Evolutionary conservation across 2,113 vertebrate species (phyloP).

Genomic region (Mesoclemmys tuberculata): DNA sequence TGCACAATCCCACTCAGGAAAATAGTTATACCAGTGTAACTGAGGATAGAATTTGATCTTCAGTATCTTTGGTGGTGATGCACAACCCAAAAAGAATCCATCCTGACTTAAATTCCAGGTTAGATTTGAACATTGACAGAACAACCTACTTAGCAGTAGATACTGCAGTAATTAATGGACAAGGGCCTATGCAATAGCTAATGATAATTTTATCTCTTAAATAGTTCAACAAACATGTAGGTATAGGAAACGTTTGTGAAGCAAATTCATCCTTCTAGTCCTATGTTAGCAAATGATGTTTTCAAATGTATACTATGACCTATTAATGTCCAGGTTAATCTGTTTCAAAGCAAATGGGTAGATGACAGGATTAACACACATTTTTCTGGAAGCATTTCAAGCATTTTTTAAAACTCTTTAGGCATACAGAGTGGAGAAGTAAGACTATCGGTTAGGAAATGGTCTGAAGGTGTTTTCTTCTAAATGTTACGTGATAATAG

Average conservation of each 20-base stretch:
- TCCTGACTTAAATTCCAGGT: not conserved
- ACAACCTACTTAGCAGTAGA: accelerated
- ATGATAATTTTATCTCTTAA: not conserved
- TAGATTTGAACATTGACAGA: accelerated
- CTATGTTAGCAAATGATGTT: accelerated
- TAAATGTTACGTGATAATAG: not conserved
- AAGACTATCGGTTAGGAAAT: not conserved
- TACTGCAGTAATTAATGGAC: not conserved
- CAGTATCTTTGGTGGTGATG: not conserved
- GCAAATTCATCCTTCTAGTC: too few relatives aligned
- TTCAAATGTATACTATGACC: not conserved
- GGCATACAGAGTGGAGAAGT: accelerated
- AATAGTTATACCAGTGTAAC: not conserved
- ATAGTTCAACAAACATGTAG: accelerated
- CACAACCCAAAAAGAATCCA: not conserved
- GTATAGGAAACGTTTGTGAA: accelerated
- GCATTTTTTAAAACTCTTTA: not conserved
- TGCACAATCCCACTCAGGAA: not conserved
- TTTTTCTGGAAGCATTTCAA: not conserved
- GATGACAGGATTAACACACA: not conserved
- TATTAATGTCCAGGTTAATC: accelerated
- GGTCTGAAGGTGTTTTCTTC: not conserved
- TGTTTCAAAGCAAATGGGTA: not conserved
- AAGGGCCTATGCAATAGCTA: not conserved
- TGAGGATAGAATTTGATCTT: not conserved